A percentile compares a stretch with the other conserved stretches of the same genome.
phyloP scores from a whole-genome alignment of 2,113 vertebrate species.

The Ailurus styani region DNA sequence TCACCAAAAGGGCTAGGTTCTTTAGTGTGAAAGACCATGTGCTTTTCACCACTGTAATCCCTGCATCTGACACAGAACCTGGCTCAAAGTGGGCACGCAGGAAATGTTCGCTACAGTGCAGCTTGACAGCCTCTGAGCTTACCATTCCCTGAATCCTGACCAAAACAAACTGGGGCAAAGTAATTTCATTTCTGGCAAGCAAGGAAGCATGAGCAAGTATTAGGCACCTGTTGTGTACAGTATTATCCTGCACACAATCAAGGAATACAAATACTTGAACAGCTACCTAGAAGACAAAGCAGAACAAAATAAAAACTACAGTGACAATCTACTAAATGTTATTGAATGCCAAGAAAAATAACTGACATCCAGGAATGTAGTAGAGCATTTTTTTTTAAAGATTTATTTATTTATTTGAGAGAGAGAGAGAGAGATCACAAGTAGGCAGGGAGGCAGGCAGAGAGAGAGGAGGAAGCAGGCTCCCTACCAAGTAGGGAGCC shows the following conservation, averaged over 20 bases:
- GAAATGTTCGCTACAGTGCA: neutral
- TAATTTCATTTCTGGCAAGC: neutral
- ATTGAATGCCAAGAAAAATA: neutral
- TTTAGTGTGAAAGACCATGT: neutral
- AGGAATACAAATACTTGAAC: neutral
- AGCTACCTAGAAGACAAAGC: neutral
- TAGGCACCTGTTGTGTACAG: too few species aligned
- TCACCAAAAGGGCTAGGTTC: neutral
- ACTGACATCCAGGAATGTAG: fast-evolving
- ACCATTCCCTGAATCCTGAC: neutral
- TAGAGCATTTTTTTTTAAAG: too few species aligned
- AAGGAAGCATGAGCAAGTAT: neutral
- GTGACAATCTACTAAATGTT: neutral
- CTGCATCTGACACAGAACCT: neutral
- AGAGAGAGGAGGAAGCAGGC: too few species aligned
- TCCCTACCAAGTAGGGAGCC: too few species aligned
- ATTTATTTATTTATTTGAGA: too few species aligned
- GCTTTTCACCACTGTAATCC: neutral
- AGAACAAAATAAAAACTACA: neutral
- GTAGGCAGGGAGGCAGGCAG: too few species aligned
- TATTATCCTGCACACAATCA: too few species aligned
- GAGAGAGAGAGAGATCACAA: too few species aligned
- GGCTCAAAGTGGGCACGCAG: neutral
- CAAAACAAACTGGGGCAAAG: neutral
- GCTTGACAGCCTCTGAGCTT: neutral